Percentiles rank a stretch among this genome's conserved stretches.
These are phyloP conservation scores for Solenopsis fugax DNA, from an alignment of 1,140 invertebrate genomes.

Conservation along the genomic window DNA sequence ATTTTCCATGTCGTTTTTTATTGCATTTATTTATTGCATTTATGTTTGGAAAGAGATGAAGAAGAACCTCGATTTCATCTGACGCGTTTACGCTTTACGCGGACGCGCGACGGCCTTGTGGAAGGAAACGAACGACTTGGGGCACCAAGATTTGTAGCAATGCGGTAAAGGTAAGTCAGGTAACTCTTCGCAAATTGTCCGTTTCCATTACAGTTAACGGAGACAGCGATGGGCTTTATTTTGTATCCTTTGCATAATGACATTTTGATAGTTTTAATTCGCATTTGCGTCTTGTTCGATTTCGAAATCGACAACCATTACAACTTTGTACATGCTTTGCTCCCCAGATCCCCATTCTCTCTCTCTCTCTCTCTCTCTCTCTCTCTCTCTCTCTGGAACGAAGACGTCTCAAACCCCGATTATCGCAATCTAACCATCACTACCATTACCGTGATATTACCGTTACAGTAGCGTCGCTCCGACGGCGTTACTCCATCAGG, in stretches of 20 bases:
- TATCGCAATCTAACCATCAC: constrained; percentile 41
- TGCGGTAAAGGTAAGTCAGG: background rate
- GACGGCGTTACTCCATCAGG: constrained; percentile 62
- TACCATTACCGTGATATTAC: constrained; percentile 54
- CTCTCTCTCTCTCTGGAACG: background rate
- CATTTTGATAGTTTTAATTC: constrained; percentile 36
- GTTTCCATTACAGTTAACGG: constrained; percentile 21
- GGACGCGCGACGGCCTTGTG: constrained; percentile 9
- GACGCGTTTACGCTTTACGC: background rate
- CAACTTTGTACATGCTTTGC: background rate
- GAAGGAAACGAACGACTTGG: background rate
- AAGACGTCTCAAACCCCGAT: constrained; percentile 26
- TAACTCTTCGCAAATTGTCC: constrained; percentile 25
- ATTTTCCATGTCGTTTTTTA: background rate
- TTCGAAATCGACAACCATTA: constrained; percentile 9
- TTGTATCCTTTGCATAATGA: constrained; percentile 30
- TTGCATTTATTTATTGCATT: background rate
- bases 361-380: background rate
- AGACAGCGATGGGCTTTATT: background rate
- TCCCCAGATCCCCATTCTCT: background rate
- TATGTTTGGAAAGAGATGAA: background rate
- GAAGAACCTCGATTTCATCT: background rate
- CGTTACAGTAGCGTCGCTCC: constrained; percentile 71
- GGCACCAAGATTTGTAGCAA: background rate
- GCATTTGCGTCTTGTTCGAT: constrained; percentile 12